Conservation (phyloP, 1,140 invertebrate species). For the Bombus fervidus region DNA sequence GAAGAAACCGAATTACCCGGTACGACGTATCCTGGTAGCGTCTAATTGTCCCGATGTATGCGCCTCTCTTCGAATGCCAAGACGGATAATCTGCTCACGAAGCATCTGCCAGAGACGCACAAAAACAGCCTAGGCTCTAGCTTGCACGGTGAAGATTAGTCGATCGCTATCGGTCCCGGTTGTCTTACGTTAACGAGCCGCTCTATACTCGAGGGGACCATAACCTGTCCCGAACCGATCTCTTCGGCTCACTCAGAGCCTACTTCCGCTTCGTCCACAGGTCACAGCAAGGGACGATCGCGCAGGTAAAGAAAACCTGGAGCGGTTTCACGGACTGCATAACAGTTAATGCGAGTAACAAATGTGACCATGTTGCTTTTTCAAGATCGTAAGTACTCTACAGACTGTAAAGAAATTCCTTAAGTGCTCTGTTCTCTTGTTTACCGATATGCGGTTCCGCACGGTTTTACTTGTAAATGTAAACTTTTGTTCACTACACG, state of each 20-base stretch:
- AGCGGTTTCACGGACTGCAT: background rate
- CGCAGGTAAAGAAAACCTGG: slow-evolving; percentile 46
- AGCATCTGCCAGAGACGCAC: slow-evolving; percentile 52
- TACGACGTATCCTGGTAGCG: background rate
- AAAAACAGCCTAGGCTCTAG: slow-evolving; percentile 51
- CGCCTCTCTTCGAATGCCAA: slow-evolving; percentile 15
- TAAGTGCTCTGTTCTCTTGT: background rate
- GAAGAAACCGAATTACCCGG: slow-evolving; percentile 37
- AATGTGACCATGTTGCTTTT: slow-evolving; percentile 18
- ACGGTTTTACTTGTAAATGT: too few species aligned
- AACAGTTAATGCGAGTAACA: slow-evolving; percentile 47
- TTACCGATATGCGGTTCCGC: too few species aligned
- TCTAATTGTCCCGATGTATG: slow-evolving; percentile 59
- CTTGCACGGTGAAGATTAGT: slow-evolving; percentile 68
- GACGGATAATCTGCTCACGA: slow-evolving; percentile 62
- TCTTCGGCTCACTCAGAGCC: slow-evolving; percentile 46
- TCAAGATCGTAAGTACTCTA: background rate
- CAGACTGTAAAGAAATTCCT: background rate
- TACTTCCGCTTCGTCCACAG: slow-evolving; percentile 50
- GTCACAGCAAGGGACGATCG: slow-evolving; percentile 17
- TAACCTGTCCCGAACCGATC: slow-evolving; percentile 61
- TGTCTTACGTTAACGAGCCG: slow-evolving; percentile 73
- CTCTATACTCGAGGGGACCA: slow-evolving; percentile 50
- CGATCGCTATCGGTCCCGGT: slow-evolving; percentile 70
- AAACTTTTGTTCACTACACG: too few species aligned